A percentile compares a stretch with the other conserved stretches of the same genome.
Conservation (phyloP, 2,888 invertebrate genomes). For the Sesamia inferens region DNA sequence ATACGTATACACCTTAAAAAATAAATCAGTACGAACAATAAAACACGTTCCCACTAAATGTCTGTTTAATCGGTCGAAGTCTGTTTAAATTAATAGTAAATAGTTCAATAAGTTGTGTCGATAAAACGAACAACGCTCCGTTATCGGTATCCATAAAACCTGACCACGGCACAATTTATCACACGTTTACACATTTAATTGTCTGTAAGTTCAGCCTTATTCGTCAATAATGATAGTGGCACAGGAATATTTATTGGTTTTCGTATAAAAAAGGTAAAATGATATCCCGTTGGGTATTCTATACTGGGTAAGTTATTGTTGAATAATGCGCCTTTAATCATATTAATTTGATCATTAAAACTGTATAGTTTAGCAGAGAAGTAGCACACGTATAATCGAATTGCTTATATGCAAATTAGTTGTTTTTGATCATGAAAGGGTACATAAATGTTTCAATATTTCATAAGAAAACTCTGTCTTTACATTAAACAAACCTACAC, state of each 20-base stretch:
- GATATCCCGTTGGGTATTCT: slow-evolving; percentile 51
- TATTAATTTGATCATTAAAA: slow-evolving; percentile 36
- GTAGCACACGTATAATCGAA: slow-evolving; percentile 4
- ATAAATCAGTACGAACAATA: slow-evolving; percentile 53
- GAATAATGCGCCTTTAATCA: slow-evolving; percentile 32
- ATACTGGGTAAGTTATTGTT: slow-evolving; percentile 37
- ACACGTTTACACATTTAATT: slow-evolving; percentile 67
- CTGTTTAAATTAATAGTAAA: slow-evolving; percentile 66
- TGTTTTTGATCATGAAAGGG: neutral
- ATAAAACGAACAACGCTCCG: slow-evolving; percentile 61
- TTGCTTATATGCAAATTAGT: neutral
- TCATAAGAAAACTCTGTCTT: neutral
- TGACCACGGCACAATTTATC: slow-evolving; percentile 60
- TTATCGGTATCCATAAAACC: slow-evolving; percentile 64
- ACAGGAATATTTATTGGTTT: slow-evolving; percentile 56
- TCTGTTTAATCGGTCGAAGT: slow-evolving; percentile 62
- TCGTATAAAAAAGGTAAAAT: slow-evolving; percentile 55
- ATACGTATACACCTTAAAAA: slow-evolving; percentile 25
- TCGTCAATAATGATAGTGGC: slow-evolving; percentile 63
- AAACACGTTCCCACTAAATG: slow-evolving; percentile 59
- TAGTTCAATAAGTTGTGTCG: slow-evolving; percentile 67
- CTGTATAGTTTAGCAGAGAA: slow-evolving; percentile 18
- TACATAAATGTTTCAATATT: neutral
- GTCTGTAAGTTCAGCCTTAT: slow-evolving; percentile 65
- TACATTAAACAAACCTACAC: neutral